Evolutionary conservation across 2,113 vertebrate species (phyloP), one percentile per base, ranked within the genome.

Genomic region (Alces alces): DNA sequence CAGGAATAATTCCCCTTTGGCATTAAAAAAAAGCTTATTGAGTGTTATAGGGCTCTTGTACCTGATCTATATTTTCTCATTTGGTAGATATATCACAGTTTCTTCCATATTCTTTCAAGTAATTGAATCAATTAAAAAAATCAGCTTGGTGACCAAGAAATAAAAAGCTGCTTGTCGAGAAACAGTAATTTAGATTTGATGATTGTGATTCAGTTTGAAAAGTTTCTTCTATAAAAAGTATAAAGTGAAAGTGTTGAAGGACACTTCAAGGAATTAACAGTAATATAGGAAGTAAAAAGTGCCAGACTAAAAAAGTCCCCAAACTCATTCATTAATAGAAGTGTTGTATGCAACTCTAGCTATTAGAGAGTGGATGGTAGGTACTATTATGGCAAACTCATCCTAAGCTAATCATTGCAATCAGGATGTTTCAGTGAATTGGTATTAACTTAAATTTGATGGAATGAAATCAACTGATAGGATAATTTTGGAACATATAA

Each of bases 121-220:
- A 96, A 94, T 80, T 90, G 58, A 97, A 91, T 83, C 90, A 90
- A 87, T 78, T 92, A 43, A 78, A 97, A 94, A 93, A 54, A 97
- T 54, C 66, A 3, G 17, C 66, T 92, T n/a, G 23, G 70, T 96
- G 89, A 87, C 73, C 92, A 93, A 66, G 30, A 89, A 96, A 90
- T 79, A 92, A 64, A 47, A 93, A 96, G 30, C 47, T 73, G 17
- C 52, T 96, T 91, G 50, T 36, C 86, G 73, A 96, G 55, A 93
- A 96, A 92, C 43, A 94, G 66, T 78, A 73, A 88, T 57, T 94
- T 88, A 96, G 79, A 88, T 78, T 76, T 89, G 60, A 76, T 87
- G 25, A 50, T 39, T 82, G 19, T 85, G 50, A 91, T 27, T 85
- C 9, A 61, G 43, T 82, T 50, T 96, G 73, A 96, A 96, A 93